These are phyloP conservation scores for Byasa hedistus DNA, from an alignment of 2,888 invertebrate genomes.

Conservation along the genomic window DNA sequence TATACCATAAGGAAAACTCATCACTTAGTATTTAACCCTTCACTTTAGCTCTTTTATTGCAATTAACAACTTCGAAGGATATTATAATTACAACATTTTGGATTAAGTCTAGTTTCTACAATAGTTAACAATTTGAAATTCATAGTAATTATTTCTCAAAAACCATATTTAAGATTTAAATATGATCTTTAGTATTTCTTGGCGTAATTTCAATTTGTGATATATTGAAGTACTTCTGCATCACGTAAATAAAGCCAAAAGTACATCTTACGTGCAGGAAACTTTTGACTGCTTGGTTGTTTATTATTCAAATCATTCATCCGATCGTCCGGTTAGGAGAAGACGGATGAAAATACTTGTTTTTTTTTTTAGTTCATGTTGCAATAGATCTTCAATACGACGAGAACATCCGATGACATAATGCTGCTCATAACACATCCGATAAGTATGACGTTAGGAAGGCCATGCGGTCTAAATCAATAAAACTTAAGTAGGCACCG, in stretches of 20 bases:
- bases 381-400: slow-evolving; percentile 33
- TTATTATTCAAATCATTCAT: neutral
- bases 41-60: too few relatives aligned
- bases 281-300: neutral
- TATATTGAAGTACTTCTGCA: neutral
- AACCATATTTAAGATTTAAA: too few relatives aligned
- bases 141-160: too few relatives aligned
- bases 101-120: too few relatives aligned
- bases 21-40: too few relatives aligned
- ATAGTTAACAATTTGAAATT: too few relatives aligned
- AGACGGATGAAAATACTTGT: slow-evolving; percentile 2
- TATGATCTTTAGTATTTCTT: neutral
- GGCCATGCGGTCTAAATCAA: slow-evolving; percentile 19
- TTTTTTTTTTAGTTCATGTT: slow-evolving; percentile 24
- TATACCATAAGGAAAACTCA: too few relatives aligned
- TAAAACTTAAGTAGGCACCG: slow-evolving; percentile 14
- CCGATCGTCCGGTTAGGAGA: neutral
- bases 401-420: slow-evolving; percentile 22
- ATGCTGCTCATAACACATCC: slow-evolving; percentile 13
- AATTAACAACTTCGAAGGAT: too few relatives aligned
- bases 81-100: too few relatives aligned
- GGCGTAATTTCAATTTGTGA: neutral
- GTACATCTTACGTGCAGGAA: neutral
- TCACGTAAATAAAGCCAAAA: neutral
- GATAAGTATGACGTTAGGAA: slow-evolving; percentile 6